Conservation (phyloP, 2,113 vertebrate species). For the Nanorana parkeri region DNA sequence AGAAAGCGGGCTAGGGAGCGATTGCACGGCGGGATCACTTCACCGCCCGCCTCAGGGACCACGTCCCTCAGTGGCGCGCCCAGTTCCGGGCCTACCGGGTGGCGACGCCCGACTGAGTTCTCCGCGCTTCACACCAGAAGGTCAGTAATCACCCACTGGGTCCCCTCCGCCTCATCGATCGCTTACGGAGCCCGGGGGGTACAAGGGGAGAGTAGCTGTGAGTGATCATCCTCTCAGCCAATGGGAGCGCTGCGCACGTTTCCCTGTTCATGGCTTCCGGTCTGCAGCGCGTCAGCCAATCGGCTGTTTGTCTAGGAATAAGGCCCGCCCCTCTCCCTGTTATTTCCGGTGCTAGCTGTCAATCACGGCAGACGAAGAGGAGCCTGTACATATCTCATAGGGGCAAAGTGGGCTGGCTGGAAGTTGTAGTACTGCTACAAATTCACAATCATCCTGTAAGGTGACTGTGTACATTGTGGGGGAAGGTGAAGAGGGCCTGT, state of each 20-base stretch:
- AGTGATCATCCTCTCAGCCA: neutral
- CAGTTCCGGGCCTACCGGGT: neutral
- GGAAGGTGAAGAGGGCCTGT: too few species aligned
- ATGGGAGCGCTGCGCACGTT: slow-evolving; percentile 50
- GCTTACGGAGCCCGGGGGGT: neutral
- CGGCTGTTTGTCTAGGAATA: slow-evolving; percentile 17
- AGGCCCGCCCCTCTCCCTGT: slow-evolving; percentile 7
- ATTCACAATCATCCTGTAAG: too few species aligned
- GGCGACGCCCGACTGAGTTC: neutral
- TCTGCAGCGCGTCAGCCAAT: slow-evolving; percentile 60
- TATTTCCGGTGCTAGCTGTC: neutral
- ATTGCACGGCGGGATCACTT: neutral
- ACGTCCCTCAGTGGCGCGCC: neutral
- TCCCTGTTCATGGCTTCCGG: slow-evolving; percentile 60
- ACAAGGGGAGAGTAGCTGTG: neutral
- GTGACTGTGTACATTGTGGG: too few species aligned
- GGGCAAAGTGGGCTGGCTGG: too few species aligned
- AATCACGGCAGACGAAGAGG: neutral
- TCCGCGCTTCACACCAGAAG: neutral
- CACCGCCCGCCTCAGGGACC: neutral
- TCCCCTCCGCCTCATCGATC: neutral
- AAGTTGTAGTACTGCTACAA: too few species aligned
- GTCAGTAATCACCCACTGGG: neutral
- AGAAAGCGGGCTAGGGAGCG: neutral
- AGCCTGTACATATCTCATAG: too few species aligned